phyloP scores from a whole-genome alignment of 2,797 vertebrate genomes.

The Avahi laniger region DNA sequence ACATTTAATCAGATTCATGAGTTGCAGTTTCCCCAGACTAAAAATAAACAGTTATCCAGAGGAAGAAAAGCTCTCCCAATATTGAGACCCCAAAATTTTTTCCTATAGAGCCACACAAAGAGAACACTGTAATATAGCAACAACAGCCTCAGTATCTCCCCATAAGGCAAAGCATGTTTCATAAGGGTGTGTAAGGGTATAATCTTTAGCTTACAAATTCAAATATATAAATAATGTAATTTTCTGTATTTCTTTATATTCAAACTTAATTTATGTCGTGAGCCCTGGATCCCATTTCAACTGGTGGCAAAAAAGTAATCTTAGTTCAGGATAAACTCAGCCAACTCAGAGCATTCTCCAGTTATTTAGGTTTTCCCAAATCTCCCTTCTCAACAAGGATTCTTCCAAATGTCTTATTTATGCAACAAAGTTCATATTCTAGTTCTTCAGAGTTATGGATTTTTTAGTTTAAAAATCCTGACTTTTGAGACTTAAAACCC shows the following conservation, averaged over 20 bases:
- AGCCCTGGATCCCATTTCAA: background rate
- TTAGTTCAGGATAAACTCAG: background rate
- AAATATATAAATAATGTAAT: background rate
- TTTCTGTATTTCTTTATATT: background rate
- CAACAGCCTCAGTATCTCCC: background rate
- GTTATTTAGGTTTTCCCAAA: background rate
- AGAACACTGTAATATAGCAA: background rate
- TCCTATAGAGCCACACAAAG: background rate
- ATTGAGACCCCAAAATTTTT: background rate
- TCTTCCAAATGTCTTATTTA: background rate
- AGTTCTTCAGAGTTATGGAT: background rate
- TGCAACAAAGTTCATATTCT: background rate
- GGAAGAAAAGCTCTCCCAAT: background rate
- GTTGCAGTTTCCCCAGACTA: background rate
- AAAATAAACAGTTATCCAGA: background rate
- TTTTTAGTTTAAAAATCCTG: background rate
- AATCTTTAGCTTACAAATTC: background rate
- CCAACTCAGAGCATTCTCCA: background rate
- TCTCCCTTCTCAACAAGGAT: background rate
- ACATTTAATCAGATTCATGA: background rate
- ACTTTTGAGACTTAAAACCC: background rate
- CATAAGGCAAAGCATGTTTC: background rate
- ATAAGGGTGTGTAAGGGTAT: background rate
- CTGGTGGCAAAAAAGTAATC: background rate
- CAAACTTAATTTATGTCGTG: background rate